Evolutionary conservation across 2,113 vertebrate genomes (phyloP), one percentile per base, ranked within the genome.

Genomic region (Ascaphus truei): DNA sequence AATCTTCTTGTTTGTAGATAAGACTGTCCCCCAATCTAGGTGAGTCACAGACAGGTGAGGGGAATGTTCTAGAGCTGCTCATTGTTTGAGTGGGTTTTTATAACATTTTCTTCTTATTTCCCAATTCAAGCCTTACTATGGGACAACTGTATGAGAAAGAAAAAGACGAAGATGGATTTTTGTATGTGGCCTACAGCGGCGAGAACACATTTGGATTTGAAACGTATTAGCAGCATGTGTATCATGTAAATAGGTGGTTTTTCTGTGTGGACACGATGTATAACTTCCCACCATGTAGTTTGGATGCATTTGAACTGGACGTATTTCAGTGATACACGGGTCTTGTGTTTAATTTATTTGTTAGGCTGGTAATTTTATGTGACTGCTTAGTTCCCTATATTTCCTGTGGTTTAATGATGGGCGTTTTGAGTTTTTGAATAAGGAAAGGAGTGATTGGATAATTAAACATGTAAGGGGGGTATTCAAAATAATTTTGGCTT

Each of bases 21-120:
- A 99, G 88, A 99, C 96, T 10, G 96, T 99, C 37, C 96, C 97
- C 27, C 97, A 98, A n/a, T 98, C 96, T 84, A 99, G 96, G 96
- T 99, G 76, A 91, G 89, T 72, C 7, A 1, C 7, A 3, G 6
- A 13, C 1, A 45, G n/a, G 15, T 16, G 11, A 7, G 41, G 18
- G 41, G 10, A 50, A n/a, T n/a, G n/a, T n/a, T n/a, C n/a, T n/a
- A n/a, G n/a, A n/a, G n/a, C n/a, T n/a, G n/a, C n/a, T n/a, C n/a
- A n/a, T n/a, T n/a, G n/a, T n/a, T n/a, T n/a, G n/a, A n/a, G n/a
- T n/a, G n/a, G 20, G 16, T 47, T 47, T 22, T 47, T 7, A 22
- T 12, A 7, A 8, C 7, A 36, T n/a, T 75, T 34, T 59, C 25
- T 53, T 72, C 45, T 31, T 71, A 67, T 73, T 68, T 73, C 18